phyloP scores from a whole-genome alignment of 2,113 vertebrate genomes.

The Mungos mungo region DNA sequence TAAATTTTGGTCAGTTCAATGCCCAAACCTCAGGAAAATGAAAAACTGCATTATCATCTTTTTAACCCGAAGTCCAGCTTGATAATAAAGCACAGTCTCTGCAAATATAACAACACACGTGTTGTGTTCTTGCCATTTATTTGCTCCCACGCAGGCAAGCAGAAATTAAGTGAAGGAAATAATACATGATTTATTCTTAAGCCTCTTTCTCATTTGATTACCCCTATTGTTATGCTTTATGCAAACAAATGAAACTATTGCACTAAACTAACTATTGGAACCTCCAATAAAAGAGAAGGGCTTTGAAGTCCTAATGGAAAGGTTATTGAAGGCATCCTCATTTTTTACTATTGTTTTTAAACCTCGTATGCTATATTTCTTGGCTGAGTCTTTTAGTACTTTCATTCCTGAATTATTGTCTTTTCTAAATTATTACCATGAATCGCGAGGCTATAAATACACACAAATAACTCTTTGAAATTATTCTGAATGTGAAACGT shows the following conservation, averaged over 20 bases:
- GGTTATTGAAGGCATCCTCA: neutral
- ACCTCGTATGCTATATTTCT: neutral
- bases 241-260: conserved; percentile 67
- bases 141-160: conserved; percentile 70
- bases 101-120: neutral
- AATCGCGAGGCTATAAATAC: conserved; percentile 6
- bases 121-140: conserved; percentile 50
- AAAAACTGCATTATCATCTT: neutral
- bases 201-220: conserved; percentile 78
- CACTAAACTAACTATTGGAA: neutral
- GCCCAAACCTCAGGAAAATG: neutral
- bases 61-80: neutral
- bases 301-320: neutral
- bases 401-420: neutral
- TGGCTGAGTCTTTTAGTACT: neutral
- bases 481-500: conserved; percentile 19
- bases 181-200: conserved; percentile 78
- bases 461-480: conserved; percentile 29
- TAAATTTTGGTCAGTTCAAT: neutral
- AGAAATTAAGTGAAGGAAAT: conserved; percentile 78
- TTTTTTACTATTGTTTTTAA: neutral
- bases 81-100: conserved; percentile 43
- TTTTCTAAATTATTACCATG: conserved; percentile 20
- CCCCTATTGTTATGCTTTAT: conserved; percentile 65
- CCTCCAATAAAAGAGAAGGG: conserved; percentile 59